Base-by-base conservation (phyloP, 2,797 vertebrate genomes). In the Pelochelys cantorii region DNA sequence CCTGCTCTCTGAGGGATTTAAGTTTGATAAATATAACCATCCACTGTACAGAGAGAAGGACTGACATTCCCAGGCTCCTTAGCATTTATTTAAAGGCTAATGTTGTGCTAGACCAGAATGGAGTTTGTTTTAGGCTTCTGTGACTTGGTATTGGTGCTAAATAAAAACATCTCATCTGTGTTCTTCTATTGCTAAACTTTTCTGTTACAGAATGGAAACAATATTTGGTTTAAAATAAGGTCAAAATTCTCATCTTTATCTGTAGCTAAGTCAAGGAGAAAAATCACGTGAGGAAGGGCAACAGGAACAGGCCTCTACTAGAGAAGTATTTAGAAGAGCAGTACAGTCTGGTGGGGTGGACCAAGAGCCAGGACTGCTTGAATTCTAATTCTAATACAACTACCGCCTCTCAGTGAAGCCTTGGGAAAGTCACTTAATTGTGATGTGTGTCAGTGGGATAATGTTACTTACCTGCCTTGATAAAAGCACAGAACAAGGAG, bases 1-100 rank as follows among this genome's bases (percentile, higher is more conserved):
- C 83, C 84, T 48, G n/a, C 56, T 59, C 34, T 90, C 86, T 87
- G 0, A 83, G 89, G 92, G 79, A 91, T 0, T 65, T 79, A 89
- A 94, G 85, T 54, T 34, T 90, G 94, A 95, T 94, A 94, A 96
- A 95, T 92, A 42, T 27, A 83, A 95, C 94, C 96, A 96, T 95
- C 95, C 95, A 95, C 95, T 31, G 90, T 93, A 94, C 94, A 90
- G 90, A 91, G 62, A 5, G 84, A 93, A 25, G 74, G 92, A 68
- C 77, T 56, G 3, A 18, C 34, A 57, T 78, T 86, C 25, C 23
- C 12, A 86, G 14, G 84, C 86, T 92, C 59, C 55, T 60, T 54
- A 6, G 68, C 81, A 13, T 83, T 96, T 92, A 85, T 90, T 95
- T 65, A 93, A 94, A 79, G 37, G 86, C 83, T 93, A 57, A 85